Base-by-base conservation (phyloP, 2,797 vertebrate species). In the Peromyscus attwateri region DNA sequence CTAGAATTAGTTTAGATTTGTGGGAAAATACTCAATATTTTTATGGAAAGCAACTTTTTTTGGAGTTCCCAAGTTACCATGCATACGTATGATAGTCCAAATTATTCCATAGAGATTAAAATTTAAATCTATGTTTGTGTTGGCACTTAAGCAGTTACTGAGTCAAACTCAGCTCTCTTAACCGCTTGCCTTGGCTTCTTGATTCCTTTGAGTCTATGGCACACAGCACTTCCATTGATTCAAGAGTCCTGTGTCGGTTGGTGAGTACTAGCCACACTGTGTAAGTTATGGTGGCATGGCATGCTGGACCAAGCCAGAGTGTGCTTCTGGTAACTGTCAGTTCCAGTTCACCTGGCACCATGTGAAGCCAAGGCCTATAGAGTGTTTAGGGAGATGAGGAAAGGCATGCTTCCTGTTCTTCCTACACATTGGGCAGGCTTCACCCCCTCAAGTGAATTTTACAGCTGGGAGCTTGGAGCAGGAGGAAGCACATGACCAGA, bases 1-100 rank as follows among this genome's bases (percentile, higher is more conserved):
- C 6, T 87, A 75, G 90, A 94, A 80, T 96, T 91, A 79, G 46
- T 94, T 55, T 96, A 80, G 91, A 62, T 92, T 96, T 81, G 55
- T 97, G 81, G 76, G 37, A 96, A 96, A 95, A 55, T 62, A 66
- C 52, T 43, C 52, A 80, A 92, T 95, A 79, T 83, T 27, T 49
- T 16, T 62, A 12, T 83, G 70, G 70, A 94, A 80, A 81, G 73
- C 68, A 92, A 93, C 81, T 70, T 66, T 68, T 55, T 85, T 91
- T 84, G 76, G 0, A 62, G 89, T 80, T 75, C 43, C 87, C n/a
- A 75, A 75, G 49, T 89, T 76, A 43, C 6, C 8, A 1, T 76
- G 27, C 43, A 49, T 34, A 73, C 17, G 43, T 70, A 31, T 57
- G n/a, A 66, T 6, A 66, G 68, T 37, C 49, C n/a, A 92, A 7